Evolutionary conservation across 2,888 invertebrate genomes (phyloP), one percentile per base, ranked within the genome.

Genomic region (Bombylius major): DNA sequence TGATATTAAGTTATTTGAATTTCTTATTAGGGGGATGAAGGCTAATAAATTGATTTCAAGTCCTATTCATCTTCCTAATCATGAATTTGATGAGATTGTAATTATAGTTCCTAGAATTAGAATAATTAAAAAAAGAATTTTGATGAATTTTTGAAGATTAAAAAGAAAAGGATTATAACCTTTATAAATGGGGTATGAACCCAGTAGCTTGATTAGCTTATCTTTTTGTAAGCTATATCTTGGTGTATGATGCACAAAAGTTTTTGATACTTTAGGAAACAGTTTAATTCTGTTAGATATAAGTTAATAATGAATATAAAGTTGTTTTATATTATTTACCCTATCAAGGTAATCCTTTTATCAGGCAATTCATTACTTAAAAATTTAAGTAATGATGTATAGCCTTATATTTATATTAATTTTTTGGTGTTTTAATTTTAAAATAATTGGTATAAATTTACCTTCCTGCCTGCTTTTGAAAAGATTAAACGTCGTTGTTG

Each of bases 311-410:
- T 65, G 65, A 62, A 63, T 63, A 58, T 63, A 63, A 61, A 60
- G 36, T 47, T 44, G 56, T 32, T 59, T 64, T 67, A 77, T 75
- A 77, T 78, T 67, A 77, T 72, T 77, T 78, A 79, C 70, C 77
- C 78, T 80, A 80, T 81, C 79, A 81, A 77, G 77, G 77, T 79
- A 80, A 76, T 69, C 79, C 79, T 81, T 80, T 81, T 64, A 56
- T 71, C 78, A 79, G 78, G 78, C 78, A 72, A 65, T 66, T 68
- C 66, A 70, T 69, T 69, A 7, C 13, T 46, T 13, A 48, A 23
- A 48, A 67, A 63, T 63, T 58, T 63, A 65, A 67, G 4, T 33
- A 65, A 67, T 63, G 57, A 53, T 57, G 68, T 47, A 69, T 68
- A 66, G 60, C n/a, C n/a, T n/a, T n/a, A 46, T 54, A 56, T 45